These are phyloP conservation scores for Phymanthus crucifer DNA, from an alignment of 92 coral and sea anemone genomes.

Conservation along the genomic window DNA sequence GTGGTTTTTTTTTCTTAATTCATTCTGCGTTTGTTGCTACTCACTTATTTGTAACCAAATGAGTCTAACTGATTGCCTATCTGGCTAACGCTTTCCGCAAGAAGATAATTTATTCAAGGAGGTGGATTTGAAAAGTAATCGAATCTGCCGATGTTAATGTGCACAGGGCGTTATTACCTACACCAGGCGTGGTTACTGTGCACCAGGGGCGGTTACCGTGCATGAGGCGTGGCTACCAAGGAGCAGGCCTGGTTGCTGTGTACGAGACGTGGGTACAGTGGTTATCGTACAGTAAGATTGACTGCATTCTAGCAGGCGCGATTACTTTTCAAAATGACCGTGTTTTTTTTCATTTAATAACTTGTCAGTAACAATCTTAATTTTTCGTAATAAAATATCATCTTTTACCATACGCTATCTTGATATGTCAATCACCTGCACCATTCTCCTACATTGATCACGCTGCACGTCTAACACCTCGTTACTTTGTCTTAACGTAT, in stretches of 20 bases:
- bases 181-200: not conserved
- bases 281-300: not conserved
- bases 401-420: not conserved
- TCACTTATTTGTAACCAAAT: too few relatives aligned
- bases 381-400: not conserved
- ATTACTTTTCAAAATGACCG: constrained; percentile 1
- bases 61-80: too few relatives aligned
- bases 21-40: too few relatives aligned
- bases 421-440: too few relatives aligned
- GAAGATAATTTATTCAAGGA: not conserved
- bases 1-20: too few relatives aligned
- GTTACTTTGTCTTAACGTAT: too few relatives aligned
- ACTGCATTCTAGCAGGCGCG: not conserved
- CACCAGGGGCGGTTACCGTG: not conserved
- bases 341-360: not conserved
- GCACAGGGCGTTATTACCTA: not conserved
- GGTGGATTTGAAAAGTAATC: not conserved
- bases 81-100: not conserved
- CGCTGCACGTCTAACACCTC: too few relatives aligned
- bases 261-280: not conserved
- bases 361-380: not conserved
- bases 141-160: not conserved
- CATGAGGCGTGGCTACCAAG: not conserved
- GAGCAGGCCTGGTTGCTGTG: not conserved
- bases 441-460: too few relatives aligned